Evolutionary conservation across 2,797 vertebrate genomes (phyloP).

Genomic region (Lepilemur septentrionalis): DNA sequence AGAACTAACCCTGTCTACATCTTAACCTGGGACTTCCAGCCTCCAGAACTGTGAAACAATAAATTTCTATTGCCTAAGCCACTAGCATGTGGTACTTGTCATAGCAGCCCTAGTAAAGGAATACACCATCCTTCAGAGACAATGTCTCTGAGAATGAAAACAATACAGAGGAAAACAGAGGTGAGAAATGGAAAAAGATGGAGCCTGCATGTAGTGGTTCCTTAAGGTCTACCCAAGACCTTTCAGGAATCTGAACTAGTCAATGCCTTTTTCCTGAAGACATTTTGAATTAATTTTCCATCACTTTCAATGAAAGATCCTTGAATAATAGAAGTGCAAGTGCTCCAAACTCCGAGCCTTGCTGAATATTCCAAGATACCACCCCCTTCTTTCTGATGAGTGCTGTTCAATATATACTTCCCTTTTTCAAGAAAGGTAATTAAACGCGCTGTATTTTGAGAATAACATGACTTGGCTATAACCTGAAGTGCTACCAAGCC

Average conservation of each 20-base stretch:
- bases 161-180: background rate
- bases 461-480: background rate
- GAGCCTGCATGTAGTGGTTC: background rate
- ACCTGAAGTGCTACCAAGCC: background rate
- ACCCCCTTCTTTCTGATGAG: background rate
- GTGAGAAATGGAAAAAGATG: background rate
- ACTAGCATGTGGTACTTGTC: background rate
- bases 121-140: background rate
- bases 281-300: background rate
- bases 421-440: background rate
- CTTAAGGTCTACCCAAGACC: background rate
- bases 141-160: background rate
- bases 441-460: background rate
- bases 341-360: background rate
- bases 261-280: background rate
- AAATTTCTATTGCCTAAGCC: background rate
- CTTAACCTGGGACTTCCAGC: background rate
- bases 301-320: background rate
- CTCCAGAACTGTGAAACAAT: background rate
- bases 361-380: background rate
- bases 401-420: background rate
- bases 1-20: background rate
- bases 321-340: background rate
- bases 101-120: background rate
- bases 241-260: background rate